phyloP scores from a whole-genome alignment of 1,140 invertebrate genomes.

The Euura saliciscinereae region DNA sequence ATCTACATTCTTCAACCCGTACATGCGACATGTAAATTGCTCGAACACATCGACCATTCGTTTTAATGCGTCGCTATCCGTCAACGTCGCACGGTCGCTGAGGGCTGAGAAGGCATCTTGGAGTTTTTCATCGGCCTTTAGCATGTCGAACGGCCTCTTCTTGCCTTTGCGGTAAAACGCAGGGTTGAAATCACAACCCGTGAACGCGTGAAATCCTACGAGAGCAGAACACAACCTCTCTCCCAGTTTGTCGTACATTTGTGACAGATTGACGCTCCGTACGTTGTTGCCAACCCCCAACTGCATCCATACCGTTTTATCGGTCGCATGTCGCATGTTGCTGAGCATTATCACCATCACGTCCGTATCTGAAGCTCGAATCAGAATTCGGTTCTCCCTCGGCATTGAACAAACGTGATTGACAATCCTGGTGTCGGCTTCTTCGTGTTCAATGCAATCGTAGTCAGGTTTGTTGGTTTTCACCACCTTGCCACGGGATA shows the following conservation, averaged over 20 bases:
- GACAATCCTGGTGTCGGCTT: conserved; percentile 14
- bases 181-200: conserved; percentile 53
- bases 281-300: conserved; percentile 32
- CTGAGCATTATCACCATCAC: conserved; percentile 31
- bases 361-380: conserved; percentile 32
- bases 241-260: conserved; percentile 38
- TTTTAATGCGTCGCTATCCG: background rate
- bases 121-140: conserved; percentile 27
- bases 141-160: no score
- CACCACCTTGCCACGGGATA: conserved; percentile 25
- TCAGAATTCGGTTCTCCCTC: conserved; percentile 26
- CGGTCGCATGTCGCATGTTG: conserved; percentile 21
- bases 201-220: conserved; percentile 50
- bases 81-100: no score
- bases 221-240: conserved; percentile 32
- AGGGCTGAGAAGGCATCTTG: conserved; percentile 28
- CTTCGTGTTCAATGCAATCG: conserved; percentile 30
- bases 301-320: conserved; percentile 32
- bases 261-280: conserved; percentile 33
- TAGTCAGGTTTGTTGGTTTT: conserved; percentile 27
- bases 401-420: conserved; percentile 34
- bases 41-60: background rate
- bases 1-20: background rate
- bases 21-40: background rate
- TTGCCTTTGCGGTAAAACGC: conserved; percentile 42